Percentiles rank a stretch among this genome's conserved stretches.
phyloP scores from a whole-genome alignment of 2,797 vertebrate species.

The Bryconaethiops microstoma region DNA sequence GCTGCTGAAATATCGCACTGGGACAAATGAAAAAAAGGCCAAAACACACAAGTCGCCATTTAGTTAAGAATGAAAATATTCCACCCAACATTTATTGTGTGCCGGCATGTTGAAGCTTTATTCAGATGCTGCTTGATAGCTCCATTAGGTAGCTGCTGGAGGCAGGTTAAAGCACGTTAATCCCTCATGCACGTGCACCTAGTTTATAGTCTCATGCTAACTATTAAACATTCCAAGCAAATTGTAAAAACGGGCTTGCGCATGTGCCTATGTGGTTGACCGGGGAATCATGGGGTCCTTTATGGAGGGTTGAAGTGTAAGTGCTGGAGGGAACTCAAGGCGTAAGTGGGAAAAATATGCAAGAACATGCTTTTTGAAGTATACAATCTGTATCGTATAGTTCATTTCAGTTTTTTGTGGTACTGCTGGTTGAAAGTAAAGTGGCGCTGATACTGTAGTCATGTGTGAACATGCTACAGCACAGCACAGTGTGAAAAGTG shows the following conservation, averaged over 20 bases:
- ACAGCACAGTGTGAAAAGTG: no score
- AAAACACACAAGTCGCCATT: neutral
- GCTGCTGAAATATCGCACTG: conserved; percentile 20
- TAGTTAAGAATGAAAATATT: conserved; percentile 24
- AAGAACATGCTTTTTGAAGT: no score
- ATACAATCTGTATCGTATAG: no score
- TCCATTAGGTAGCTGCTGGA: conserved; percentile 7
- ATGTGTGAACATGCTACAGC: no score
- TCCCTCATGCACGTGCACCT: neutral
- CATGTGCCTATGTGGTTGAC: conserved; percentile 8
- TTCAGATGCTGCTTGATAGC: conserved; percentile 26
- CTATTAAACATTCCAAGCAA: conserved; percentile 30
- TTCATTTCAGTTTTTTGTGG: no score
- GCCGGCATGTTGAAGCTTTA: neutral
- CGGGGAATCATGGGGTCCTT: conserved; percentile 12
- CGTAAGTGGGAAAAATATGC: neutral
- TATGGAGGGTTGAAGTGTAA: neutral
- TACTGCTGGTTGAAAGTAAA: no score
- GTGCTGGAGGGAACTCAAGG: neutral
- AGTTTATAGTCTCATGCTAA: conserved; percentile 22
- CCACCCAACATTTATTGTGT: conserved; percentile 26
- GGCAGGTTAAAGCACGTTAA: conserved; percentile 10
- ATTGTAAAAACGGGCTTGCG: conserved; percentile 6
- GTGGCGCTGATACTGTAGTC: no score
- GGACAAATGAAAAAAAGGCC: conserved; percentile 23